Conservation (phyloP, 2,113 vertebrate species). For the Gobiocypris rarus region DNA sequence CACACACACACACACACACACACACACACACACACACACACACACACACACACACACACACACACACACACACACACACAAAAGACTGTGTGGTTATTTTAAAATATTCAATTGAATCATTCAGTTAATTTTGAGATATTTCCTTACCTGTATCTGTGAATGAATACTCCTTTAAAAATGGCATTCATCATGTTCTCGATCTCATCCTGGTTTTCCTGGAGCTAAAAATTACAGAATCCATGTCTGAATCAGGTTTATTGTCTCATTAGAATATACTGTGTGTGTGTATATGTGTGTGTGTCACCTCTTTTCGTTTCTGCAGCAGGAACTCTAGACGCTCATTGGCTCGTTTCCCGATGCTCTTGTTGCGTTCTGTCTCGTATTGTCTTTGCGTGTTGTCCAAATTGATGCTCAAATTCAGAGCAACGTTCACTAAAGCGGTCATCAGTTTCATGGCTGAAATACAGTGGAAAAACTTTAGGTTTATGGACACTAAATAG, state of each 20-base stretch:
- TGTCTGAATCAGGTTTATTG: neutral
- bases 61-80: too few species aligned
- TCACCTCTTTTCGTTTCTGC: constrained; percentile 98
- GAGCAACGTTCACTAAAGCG: constrained; percentile 97
- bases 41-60: too few species aligned
- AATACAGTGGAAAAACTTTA: constrained; percentile 37
- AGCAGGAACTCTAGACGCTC: constrained; percentile 93
- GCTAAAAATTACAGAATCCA: constrained; percentile 77
- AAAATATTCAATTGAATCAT: neutral
- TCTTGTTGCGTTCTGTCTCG: constrained; percentile 96
- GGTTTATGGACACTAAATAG: neutral
- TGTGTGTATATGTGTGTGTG: neutral
- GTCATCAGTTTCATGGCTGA: constrained; percentile 99
- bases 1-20: too few species aligned
- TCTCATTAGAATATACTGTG: neutral
- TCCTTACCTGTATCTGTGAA: constrained; percentile 95
- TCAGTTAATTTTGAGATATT: neutral
- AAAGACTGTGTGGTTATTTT: neutral
- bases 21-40: too few species aligned
- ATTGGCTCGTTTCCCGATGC: constrained; percentile 94
- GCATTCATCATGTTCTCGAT: constrained; percentile 99
- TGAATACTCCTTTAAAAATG: constrained; percentile 99
- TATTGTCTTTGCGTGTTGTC: constrained; percentile 99
- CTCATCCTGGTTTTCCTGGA: constrained; percentile 99
- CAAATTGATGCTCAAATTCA: constrained; percentile 99